Evolutionary conservation across 2,113 vertebrate genomes (phyloP).

Genomic region (Patagioenas fasciata): DNA sequence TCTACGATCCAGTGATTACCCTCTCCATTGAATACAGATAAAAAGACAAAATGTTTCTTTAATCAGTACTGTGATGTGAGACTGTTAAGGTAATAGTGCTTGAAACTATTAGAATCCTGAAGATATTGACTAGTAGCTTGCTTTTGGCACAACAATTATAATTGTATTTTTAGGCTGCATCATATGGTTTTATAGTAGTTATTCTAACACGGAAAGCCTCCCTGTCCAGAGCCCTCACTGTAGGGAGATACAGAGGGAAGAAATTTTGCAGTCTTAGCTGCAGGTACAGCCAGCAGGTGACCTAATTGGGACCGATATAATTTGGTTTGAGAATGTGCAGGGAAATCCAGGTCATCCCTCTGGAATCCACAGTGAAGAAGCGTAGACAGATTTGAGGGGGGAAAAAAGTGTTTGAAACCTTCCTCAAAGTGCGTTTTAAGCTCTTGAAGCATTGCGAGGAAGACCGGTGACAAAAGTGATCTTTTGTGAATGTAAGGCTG

Average conservation of each 20-base stretch:
- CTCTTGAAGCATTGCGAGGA: slow-evolving; percentile 62
- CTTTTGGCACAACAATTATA: slow-evolving; percentile 72
- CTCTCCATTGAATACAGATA: slow-evolving; percentile 75
- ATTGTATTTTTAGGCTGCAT: slow-evolving; percentile 71
- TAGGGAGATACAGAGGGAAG: neutral
- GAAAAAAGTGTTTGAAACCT: neutral
- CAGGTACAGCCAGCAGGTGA: slow-evolving; percentile 57
- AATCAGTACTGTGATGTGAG: slow-evolving; percentile 79
- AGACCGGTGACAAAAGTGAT: slow-evolving; percentile 38
- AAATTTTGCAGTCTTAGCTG: slow-evolving; percentile 47
- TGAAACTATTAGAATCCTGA: slow-evolving; percentile 77
- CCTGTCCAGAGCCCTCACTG: slow-evolving; percentile 47
- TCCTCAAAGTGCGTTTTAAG: slow-evolving; percentile 66
- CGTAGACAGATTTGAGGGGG: slow-evolving; percentile 17
- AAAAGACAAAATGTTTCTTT: slow-evolving; percentile 82
- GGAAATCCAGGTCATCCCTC: slow-evolving; percentile 75
- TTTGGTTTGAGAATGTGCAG: slow-evolving; percentile 71
- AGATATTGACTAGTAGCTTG: slow-evolving; percentile 73
- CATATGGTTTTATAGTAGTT: slow-evolving; percentile 68
- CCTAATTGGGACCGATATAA: slow-evolving; percentile 73
- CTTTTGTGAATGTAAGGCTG: slow-evolving; percentile 42
- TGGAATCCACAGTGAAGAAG: slow-evolving; percentile 70
- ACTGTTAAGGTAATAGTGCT: slow-evolving; percentile 78
- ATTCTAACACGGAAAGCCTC: slow-evolving; percentile 57
- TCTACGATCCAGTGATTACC: slow-evolving; percentile 67